These are phyloP conservation scores for Cosmorhoe ocellata DNA, from an alignment of 2,888 invertebrate genomes.

Conservation along the genomic window DNA sequence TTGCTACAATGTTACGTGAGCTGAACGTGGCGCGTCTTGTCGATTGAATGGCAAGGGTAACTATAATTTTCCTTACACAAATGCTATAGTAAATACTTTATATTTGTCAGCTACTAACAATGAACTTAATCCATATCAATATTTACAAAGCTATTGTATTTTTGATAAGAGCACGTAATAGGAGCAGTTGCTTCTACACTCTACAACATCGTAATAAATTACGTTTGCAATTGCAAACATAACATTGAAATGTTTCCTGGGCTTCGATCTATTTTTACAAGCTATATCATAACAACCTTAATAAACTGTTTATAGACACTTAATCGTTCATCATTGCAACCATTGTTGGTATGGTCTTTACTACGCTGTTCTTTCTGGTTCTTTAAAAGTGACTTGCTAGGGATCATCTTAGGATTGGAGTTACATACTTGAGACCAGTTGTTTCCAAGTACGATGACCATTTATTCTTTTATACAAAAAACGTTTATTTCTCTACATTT, in stretches of 20 bases:
- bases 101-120: conserved; percentile 34
- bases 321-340: no score
- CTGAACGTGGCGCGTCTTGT: conserved; percentile 18
- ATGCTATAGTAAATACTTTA: conserved; percentile 30
- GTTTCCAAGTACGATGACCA: no score
- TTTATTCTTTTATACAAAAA: no score
- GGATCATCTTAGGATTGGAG: no score
- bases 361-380: no score
- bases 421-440: no score
- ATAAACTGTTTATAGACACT: no score
- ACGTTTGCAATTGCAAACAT: not conserved
- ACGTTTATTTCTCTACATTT: no score
- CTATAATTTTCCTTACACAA: conserved; percentile 29
- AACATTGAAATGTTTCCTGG: conserved; percentile 10
- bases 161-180: conserved; percentile 45
- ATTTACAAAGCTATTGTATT: conserved; percentile 47
- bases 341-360: no score
- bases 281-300: not conserved
- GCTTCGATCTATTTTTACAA: conserved; percentile 2
- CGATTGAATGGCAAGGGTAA: conserved; percentile 34
- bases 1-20: not conserved
- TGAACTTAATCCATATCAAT: conserved; percentile 50
- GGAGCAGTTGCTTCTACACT: conserved; percentile 20
- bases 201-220: conserved; percentile 1
- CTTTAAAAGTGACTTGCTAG: no score